A percentile compares a stretch with the other conserved stretches of the same genome.
These are phyloP conservation scores for Anas bernieri DNA, from an alignment of 2,797 vertebrate genomes.

Conservation along the genomic window DNA sequence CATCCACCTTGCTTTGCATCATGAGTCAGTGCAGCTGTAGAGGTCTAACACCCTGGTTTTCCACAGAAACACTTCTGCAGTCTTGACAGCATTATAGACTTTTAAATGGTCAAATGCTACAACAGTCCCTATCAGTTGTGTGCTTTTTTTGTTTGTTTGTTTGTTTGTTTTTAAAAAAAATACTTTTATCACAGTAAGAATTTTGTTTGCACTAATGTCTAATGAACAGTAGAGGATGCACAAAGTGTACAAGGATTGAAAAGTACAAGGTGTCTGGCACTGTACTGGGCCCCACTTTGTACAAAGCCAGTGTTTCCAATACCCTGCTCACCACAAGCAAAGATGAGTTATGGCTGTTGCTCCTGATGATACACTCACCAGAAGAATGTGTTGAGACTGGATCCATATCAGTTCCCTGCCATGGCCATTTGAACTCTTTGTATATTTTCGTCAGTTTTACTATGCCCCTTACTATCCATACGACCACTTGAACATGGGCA, in stretches of 20 bases:
- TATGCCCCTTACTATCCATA: background rate
- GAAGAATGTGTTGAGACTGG: background rate
- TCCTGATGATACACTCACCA: background rate
- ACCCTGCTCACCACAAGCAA: background rate
- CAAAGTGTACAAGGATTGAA: background rate
- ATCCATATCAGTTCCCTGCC: background rate
- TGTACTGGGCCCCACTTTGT: background rate
- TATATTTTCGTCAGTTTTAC: background rate
- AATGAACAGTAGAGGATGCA: slow-evolving; percentile 18
- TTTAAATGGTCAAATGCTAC: background rate
- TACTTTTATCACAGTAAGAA: background rate
- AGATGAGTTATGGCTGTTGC: background rate
- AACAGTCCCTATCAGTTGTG: accelerated
- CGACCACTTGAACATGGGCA: background rate
- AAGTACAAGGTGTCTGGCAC: background rate
- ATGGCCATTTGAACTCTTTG: background rate
- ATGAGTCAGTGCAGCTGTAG: background rate
- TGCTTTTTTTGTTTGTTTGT: background rate
- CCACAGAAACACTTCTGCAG: background rate
- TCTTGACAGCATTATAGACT: background rate
- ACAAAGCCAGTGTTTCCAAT: background rate
- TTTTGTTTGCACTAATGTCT: slow-evolving; percentile 21
- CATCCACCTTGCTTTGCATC: background rate
- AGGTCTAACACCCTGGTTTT: background rate
- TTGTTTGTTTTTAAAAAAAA: too few relatives aligned